Percentiles rank a stretch among this genome's conserved stretches.
Evolutionary conservation across 2,888 invertebrate species (phyloP).

Genomic region (Aphelenchoides bicaudatus): DNA sequence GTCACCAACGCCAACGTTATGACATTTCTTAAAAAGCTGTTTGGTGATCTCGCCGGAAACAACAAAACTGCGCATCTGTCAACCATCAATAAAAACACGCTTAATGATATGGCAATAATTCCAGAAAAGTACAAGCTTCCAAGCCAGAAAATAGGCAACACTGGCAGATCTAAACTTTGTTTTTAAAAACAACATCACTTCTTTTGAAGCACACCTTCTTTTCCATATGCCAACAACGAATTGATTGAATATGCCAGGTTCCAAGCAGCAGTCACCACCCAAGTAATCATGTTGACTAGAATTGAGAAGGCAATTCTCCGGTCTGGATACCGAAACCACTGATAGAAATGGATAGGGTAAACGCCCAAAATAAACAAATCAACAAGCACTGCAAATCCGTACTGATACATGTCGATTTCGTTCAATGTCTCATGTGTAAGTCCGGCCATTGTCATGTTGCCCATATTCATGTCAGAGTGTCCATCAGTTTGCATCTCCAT

Average conservation of each 20-base stretch:
- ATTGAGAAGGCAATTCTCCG: background rate
- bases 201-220: background rate
- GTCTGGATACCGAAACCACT: background rate
- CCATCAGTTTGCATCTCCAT: too few species aligned
- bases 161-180: background rate
- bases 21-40: background rate
- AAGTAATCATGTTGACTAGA: slow-evolving; percentile 12
- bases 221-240: background rate
- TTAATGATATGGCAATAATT: background rate
- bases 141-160: slow-evolving; percentile 4
- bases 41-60: background rate
- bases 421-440: background rate
- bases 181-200: too few species aligned
- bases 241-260: background rate
- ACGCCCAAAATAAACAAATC: background rate
- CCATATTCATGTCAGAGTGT: too few species aligned
- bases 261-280: slow-evolving; percentile 7
- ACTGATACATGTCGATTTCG: slow-evolving; percentile 2
- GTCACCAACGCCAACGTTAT: background rate
- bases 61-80: background rate
- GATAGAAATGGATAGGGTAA: slow-evolving; percentile 5
- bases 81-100: slow-evolving; percentile 2
- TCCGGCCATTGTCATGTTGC: background rate
- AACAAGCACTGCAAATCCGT: background rate
- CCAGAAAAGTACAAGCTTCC: background rate